phyloP scores from a whole-genome alignment of 1,140 invertebrate species.

The Drosophila equinoxialis region DNA sequence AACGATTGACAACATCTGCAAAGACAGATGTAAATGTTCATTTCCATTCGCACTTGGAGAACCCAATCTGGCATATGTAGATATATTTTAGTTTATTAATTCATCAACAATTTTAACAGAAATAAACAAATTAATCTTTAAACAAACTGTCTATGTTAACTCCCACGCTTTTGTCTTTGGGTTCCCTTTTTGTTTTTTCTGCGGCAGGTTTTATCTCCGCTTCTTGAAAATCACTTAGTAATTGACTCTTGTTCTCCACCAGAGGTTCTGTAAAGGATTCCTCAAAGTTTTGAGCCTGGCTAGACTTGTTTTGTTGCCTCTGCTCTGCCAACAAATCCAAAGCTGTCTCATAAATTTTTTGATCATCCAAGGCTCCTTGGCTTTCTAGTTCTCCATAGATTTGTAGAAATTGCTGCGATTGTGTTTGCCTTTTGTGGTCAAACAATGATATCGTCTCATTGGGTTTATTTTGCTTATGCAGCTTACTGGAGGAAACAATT shows the following conservation, averaged over 20 bases:
- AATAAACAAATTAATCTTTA: conserved; percentile 56
- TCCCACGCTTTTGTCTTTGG: conserved; percentile 26
- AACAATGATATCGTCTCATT: conserved; percentile 84
- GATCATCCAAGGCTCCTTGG: conserved; percentile 84
- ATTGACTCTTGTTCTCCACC: conserved; percentile 26
- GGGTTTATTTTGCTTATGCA: conserved; percentile 85
- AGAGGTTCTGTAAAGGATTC: conserved; percentile 24
- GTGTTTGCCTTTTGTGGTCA: conserved; percentile 83
- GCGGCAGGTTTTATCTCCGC: conserved; percentile 17
- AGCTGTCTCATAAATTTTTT: conserved; percentile 83
- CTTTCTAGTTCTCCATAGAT: conserved; percentile 85
- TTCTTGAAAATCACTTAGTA: conserved; percentile 64
- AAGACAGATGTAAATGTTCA: not conserved
- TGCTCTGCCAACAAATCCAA: conserved; percentile 82
- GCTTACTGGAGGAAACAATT: conserved; percentile 83
- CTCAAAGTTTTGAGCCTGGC: conserved; percentile 11
- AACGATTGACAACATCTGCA: not conserved
- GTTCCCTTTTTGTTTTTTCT: conserved; percentile 49
- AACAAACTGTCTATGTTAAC: conserved; percentile 71
- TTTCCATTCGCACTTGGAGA: not conserved
- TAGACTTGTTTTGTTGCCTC: conserved; percentile 32
- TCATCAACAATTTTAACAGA: conserved; percentile 11
- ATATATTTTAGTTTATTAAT: conserved; percentile 52
- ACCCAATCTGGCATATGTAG: not conserved
- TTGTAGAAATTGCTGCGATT: conserved; percentile 86